Evolutionary conservation across 2,113 vertebrate genomes (phyloP).

Genomic region (Oophaga pumilio): DNA sequence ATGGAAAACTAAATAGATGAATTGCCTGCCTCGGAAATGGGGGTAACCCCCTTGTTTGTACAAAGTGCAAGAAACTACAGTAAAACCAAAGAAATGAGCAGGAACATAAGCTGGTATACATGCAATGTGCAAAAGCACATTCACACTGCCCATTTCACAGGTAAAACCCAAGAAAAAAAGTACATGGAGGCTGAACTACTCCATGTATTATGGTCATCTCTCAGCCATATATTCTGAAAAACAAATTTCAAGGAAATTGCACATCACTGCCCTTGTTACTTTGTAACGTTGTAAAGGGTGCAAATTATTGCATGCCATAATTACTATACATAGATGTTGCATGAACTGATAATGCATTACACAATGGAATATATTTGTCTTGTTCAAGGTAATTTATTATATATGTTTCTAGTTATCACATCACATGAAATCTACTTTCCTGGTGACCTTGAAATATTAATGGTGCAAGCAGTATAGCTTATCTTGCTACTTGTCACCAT

Average conservation of each 20-base stretch:
- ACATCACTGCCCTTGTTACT: neutral
- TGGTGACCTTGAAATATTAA: conserved; percentile 72
- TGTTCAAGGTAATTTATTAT: conserved; percentile 3
- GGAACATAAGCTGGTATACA: no score
- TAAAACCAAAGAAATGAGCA: no score
- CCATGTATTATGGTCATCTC: neutral
- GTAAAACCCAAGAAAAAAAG: no score
- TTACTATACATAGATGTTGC: neutral
- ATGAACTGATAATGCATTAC: neutral
- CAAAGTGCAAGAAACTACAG: no score
- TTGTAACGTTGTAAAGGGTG: neutral
- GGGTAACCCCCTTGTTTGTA: no score
- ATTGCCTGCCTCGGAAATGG: no score
- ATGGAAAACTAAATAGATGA: no score
- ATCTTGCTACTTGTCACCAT: conserved; percentile 67
- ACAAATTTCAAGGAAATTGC: neutral
- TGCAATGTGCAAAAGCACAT: no score
- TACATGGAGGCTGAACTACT: neutral
- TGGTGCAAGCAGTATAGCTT: conserved; percentile 65
- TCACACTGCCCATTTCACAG: no score
- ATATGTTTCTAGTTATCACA: neutral
- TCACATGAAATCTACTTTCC: conserved; percentile 52
- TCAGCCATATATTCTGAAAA: neutral
- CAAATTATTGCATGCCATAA: neutral
- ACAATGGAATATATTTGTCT: neutral